Conservation (phyloP, 2,888 invertebrate genomes). For the Drosophila nigricruria region DNA sequence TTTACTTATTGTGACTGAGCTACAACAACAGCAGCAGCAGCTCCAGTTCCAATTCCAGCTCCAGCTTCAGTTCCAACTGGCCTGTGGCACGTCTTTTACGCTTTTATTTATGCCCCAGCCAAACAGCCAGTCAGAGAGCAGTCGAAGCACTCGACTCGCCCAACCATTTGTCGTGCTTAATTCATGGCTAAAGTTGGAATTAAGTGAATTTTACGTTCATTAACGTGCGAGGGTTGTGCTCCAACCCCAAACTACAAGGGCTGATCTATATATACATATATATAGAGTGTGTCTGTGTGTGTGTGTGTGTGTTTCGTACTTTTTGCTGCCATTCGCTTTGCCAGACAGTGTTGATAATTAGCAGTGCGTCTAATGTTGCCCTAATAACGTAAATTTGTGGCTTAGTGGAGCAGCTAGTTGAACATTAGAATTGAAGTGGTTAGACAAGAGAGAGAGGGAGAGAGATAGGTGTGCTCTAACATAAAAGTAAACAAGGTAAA, state of each 20-base stretch:
- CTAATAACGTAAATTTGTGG: constrained; percentile 78
- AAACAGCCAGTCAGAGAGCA: constrained; percentile 20
- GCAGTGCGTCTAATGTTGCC: constrained; percentile 73
- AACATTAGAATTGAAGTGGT: constrained; percentile 14
- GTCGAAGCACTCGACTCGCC: constrained; percentile 27
- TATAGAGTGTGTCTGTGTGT: neutral
- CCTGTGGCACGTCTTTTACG: constrained; percentile 68
- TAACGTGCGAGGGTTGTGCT: constrained; percentile 78
- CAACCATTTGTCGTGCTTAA: constrained; percentile 80
- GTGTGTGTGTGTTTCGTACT: constrained; percentile 12
- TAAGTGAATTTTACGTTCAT: constrained; percentile 85
- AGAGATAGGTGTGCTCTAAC: neutral
- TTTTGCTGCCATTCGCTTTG: constrained; percentile 28
- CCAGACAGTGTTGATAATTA: constrained; percentile 77
- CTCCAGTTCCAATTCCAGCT: neutral
- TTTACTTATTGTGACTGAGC: constrained; percentile 81
- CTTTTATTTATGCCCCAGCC: constrained; percentile 67
- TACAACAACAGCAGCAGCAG: neutral
- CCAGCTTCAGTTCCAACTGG: neutral
- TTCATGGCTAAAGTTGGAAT: constrained; percentile 84
- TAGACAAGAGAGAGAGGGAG: neutral
- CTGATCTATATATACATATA: neutral
- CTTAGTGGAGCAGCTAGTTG: constrained; percentile 35
- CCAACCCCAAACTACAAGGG: constrained; percentile 14
- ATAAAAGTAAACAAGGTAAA: constrained; percentile 10